phyloP scores from a whole-genome alignment of 2,797 vertebrate species.

The Alosa sapidissima region DNA sequence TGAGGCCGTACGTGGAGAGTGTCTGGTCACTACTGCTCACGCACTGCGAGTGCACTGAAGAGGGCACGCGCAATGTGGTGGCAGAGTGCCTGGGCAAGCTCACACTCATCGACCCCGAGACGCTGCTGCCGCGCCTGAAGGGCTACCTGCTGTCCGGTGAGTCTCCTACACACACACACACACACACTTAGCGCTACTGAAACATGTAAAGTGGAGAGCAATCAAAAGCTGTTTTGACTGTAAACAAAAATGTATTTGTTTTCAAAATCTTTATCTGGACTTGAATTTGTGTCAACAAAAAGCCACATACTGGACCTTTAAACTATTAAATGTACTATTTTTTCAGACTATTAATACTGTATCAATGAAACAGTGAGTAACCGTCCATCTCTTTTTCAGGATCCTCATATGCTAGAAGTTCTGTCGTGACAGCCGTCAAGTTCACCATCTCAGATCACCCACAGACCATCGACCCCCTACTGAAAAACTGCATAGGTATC shows the following conservation, averaged over 20 bases:
- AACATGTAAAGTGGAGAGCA: too few species aligned
- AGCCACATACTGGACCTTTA: neutral
- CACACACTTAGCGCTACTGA: neutral
- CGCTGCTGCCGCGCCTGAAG: constrained; percentile 93
- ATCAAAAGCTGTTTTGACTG: too few species aligned
- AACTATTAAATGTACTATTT: neutral
- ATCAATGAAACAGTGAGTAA: neutral
- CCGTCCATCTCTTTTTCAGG: constrained; percentile 65
- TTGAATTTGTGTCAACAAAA: neutral
- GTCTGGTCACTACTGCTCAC: constrained; percentile 95
- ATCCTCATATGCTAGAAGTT: constrained; percentile 95
- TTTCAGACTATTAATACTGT: neutral
- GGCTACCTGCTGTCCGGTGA: constrained; percentile 94
- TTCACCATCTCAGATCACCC: constrained; percentile 99
- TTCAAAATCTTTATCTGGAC: too few species aligned
- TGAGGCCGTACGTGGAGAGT: constrained; percentile 95
- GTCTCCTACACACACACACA: constrained; percentile 26
- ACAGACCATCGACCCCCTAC: constrained; percentile 92
- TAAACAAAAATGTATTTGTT: too few species aligned
- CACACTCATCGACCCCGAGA: constrained; percentile 94
- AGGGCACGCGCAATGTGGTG: constrained; percentile 96
- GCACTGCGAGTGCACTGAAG: constrained; percentile 97
- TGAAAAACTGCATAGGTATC: constrained; percentile 98
- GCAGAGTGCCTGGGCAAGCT: constrained; percentile 97
- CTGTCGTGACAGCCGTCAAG: constrained; percentile 96